Evolutionary conservation across 2,113 vertebrate species (phyloP).

Genomic region (Furnarius figulus): DNA sequence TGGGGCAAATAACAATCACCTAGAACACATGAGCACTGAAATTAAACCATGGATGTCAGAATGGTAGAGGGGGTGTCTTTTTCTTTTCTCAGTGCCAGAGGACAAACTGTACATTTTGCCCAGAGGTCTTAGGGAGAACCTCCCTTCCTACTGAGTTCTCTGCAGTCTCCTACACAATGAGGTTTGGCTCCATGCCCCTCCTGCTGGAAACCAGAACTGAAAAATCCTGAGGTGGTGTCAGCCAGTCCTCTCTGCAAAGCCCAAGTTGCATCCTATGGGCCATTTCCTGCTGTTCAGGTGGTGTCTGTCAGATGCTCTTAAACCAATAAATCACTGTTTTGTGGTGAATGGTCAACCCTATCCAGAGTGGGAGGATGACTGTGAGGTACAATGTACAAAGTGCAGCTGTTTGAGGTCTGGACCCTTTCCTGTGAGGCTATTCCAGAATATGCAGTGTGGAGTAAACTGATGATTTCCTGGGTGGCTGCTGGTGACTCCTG

Average conservation of each 20-base stretch:
- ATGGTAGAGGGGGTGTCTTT: background rate
- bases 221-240: background rate
- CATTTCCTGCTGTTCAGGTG: background rate
- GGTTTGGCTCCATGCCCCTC: background rate
- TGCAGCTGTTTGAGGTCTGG: too few species aligned
- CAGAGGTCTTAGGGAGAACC: background rate
- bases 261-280: background rate
- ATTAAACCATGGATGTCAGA: background rate
- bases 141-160: background rate
- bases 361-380: background rate
- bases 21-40: background rate
- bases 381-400: background rate
- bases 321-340: background rate
- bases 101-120: background rate
- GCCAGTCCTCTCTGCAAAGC: background rate
- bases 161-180: fast-evolving
- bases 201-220: background rate
- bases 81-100: background rate
- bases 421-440: fast-evolving
- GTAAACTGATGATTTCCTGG: background rate
- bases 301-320: background rate
- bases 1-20: background rate
- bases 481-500: background rate
- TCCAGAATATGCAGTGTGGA: background rate
- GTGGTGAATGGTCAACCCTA: fast-evolving